phyloP scores from a whole-genome alignment of 2,797 vertebrate species.

The Chromis chromis region DNA sequence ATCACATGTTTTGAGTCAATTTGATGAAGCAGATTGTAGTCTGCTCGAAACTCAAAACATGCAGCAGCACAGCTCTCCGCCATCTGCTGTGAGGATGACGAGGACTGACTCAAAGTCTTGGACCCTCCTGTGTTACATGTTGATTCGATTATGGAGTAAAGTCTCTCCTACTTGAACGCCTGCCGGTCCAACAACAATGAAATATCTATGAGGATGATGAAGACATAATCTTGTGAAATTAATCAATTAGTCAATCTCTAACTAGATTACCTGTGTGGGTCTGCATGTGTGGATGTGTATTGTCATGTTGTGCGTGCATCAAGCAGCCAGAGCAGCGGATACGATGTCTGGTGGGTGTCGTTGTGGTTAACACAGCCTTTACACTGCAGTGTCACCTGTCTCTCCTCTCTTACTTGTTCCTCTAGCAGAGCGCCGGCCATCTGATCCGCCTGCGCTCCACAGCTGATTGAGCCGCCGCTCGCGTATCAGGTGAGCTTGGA shows the following conservation, averaged over 20 bases:
- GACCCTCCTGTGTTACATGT: constrained; percentile 73
- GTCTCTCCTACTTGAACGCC: constrained; percentile 49
- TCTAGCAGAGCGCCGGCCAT: constrained; percentile 64
- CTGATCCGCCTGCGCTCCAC: constrained; percentile 62
- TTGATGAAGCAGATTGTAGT: constrained; percentile 66
- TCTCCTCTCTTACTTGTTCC: constrained; percentile 59
- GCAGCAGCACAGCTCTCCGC: constrained; percentile 60
- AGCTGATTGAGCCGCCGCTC: constrained; percentile 65
- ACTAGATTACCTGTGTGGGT: constrained; percentile 32
- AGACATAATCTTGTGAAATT: constrained; percentile 56
- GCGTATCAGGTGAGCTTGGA: constrained; percentile 70
- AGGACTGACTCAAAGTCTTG: constrained; percentile 61
- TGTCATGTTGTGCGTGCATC: constrained; percentile 23
- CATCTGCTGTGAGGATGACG: constrained; percentile 62
- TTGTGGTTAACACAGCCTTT: constrained; percentile 71
- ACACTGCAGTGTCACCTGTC: constrained; percentile 73
- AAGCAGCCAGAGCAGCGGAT: constrained; percentile 22
- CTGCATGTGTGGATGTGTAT: constrained; percentile 15
- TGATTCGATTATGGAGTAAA: constrained; percentile 76
- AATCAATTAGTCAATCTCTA: constrained; percentile 42
- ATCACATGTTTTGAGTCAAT: constrained; percentile 73
- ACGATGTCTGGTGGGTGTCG: constrained; percentile 64
- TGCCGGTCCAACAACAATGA: constrained; percentile 54
- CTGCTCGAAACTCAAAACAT: constrained; percentile 74
- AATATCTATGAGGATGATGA: constrained; percentile 30